Evolutionary conservation across 2,888 invertebrate species (phyloP).

Genomic region (Reticulitermes lucifugus): DNA sequence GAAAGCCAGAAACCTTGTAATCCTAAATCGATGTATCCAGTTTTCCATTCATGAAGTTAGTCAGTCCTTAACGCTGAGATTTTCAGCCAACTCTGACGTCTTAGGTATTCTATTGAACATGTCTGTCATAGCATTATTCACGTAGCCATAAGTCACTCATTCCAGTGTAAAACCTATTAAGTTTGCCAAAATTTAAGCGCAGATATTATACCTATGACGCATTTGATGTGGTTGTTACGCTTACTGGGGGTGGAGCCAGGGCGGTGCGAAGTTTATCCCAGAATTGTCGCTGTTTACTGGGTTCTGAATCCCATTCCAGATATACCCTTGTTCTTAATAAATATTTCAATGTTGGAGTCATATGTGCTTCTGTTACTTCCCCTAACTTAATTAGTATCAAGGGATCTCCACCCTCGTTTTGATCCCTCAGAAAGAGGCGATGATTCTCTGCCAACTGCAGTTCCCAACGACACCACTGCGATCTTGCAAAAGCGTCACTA

Average conservation of each 20-base stretch:
- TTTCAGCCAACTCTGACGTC: too few species aligned
- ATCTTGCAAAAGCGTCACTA: conserved; percentile 75
- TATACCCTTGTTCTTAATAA: conserved; percentile 75
- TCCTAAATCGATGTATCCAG: too few species aligned
- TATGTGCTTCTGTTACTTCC: conserved; percentile 67
- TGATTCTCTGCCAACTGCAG: conserved; percentile 76
- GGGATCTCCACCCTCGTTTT: conserved; percentile 65
- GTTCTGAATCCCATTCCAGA: conserved; percentile 70
- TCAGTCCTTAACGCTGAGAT: too few species aligned
- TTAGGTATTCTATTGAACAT: too few species aligned
- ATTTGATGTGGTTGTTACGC: background rate
- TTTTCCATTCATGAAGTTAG: too few species aligned
- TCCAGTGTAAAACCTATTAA: too few species aligned
- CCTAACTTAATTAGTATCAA: conserved; percentile 74
- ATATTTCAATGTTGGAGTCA: conserved; percentile 72
- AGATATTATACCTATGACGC: background rate
- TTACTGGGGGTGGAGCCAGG: conserved; percentile 18
- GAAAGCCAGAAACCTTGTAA: too few species aligned
- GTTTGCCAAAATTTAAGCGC: too few species aligned
- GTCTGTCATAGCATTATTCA: too few species aligned
- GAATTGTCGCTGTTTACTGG: conserved; percentile 57
- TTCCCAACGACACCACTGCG: conserved; percentile 81
- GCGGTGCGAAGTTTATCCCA: conserved; percentile 58
- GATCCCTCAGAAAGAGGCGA: conserved; percentile 70
- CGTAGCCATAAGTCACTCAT: too few species aligned